Base-by-base conservation (phyloP, 2,113 vertebrate genomes). In the Dicaeum eximium region DNA sequence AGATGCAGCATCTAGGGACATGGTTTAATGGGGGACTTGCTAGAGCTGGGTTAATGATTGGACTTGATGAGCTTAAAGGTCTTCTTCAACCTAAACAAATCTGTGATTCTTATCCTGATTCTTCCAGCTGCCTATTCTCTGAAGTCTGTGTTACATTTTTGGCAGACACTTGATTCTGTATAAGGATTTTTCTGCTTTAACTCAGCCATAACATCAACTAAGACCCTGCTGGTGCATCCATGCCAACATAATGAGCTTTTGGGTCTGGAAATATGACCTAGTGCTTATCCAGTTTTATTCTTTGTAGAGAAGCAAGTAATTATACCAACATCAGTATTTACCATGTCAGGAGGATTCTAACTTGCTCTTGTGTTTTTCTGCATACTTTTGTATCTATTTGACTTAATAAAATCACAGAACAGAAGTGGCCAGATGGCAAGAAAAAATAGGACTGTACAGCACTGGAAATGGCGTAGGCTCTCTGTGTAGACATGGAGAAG, bases 381-480 rank as follows among this genome's bases (percentile, higher is more conserved):
- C 45, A 42, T 33, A 8, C 1, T 84, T 95, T 61, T 60, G 2
- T 58, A 31, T 40, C 7, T 51, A 7, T n/a, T 17, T 84, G 56
- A 66, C 10, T 54, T 70, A 3, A 28, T 33, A 75, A 75, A 84
- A 80, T 61, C 66, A 44, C 4, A 20, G 11, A 45, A 44, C 0
- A 0, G 2, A 77, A 53, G 4, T 42, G 45, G 6, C 8, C 16
- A 48, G 40, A 61, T 3, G 7, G 5, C 20, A 81, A 58, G 1
- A 53, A 21, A 51, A 70, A 57, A 9, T 50, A 45, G 16, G n/a
- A 31, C 13, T 54, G 12, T 31, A 45, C 15, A 65, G 8, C 13
- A 14, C 17, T 53, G 10, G 11, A 62, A 81, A 54, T 12, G 5
- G 3, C 7, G 15, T 24, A 31, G 3, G 3, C 1, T 62, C 11